phyloP scores from a whole-genome alignment of 2,888 invertebrate genomes.

The Tachina fera region DNA sequence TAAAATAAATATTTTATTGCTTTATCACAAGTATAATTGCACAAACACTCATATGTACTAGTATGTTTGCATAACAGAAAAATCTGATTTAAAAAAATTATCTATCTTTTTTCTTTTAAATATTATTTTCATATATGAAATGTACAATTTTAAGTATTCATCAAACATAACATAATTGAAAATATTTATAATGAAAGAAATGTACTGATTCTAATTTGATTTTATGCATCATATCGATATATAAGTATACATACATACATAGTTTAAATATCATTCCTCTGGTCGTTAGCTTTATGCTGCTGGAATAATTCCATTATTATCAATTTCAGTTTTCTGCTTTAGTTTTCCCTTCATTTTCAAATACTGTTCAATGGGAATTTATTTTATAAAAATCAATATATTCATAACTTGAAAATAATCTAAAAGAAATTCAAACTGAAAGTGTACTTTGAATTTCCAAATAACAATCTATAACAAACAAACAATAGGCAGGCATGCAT shows the following conservation, averaged over 20 bases:
- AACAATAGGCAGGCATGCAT: not conserved
- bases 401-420: conserved; percentile 21
- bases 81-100: too few relatives aligned
- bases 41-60: too few relatives aligned
- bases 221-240: conserved; percentile 54
- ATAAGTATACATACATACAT: too few relatives aligned
- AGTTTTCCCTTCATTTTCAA: conserved; percentile 1
- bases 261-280: conserved; percentile 40
- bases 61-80: too few relatives aligned
- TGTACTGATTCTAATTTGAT: conserved; percentile 61
- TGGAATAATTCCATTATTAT: conserved; percentile 64
- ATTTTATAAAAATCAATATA: conserved; percentile 58
- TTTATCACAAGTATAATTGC: too few relatives aligned
- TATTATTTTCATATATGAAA: too few relatives aligned
- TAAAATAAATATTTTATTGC: too few relatives aligned
- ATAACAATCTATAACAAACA: not conserved
- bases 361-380: conserved; percentile 42
- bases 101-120: too few relatives aligned
- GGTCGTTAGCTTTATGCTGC: conserved; percentile 56
- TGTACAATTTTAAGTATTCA: conserved; percentile 14
- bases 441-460: conserved; percentile 46
- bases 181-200: conserved; percentile 52
- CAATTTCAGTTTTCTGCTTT: conserved; percentile 30
- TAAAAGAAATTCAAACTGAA: conserved; percentile 34
- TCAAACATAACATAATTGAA: conserved; percentile 32